phyloP scores from a whole-genome alignment of 2,888 invertebrate species.

The Scrobipalpa atriplicella region DNA sequence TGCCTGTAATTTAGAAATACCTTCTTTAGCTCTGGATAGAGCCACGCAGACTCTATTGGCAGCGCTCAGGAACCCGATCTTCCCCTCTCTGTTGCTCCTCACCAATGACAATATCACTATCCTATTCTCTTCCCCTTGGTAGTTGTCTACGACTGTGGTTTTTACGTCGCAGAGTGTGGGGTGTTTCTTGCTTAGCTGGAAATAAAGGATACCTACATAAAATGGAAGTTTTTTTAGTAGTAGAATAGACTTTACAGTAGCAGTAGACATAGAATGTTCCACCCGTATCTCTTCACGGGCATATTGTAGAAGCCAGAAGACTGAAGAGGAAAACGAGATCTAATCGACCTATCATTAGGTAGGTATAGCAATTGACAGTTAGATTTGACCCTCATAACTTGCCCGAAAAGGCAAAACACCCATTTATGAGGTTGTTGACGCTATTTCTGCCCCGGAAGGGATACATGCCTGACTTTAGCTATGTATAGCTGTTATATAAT shows the following conservation, averaged over 20 bases:
- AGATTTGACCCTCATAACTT: too few species aligned
- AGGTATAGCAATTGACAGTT: too few species aligned
- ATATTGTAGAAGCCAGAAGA: too few species aligned
- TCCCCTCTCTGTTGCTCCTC: conserved; percentile 86
- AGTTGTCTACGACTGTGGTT: conserved; percentile 89
- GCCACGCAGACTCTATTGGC: conserved; percentile 90
- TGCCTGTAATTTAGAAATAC: conserved; percentile 42
- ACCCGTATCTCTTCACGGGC: too few species aligned
- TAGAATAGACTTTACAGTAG: too few species aligned
- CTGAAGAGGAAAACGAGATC: too few species aligned
- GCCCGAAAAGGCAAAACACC: too few species aligned
- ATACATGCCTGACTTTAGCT: neutral
- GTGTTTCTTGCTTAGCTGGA: conserved; percentile 62
- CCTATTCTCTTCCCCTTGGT: conserved; percentile 91
- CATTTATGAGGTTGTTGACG: too few species aligned
- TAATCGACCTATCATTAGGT: too few species aligned
- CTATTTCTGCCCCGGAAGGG: too few species aligned
- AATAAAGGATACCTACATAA: neutral
- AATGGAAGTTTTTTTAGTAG: too few species aligned
- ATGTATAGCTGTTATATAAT: too few species aligned
- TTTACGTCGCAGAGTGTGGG: conserved; percentile 73
- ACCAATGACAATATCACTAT: conserved; percentile 91
- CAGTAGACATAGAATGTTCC: neutral
- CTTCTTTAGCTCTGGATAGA: conserved; percentile 86
- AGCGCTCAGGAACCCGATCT: conserved; percentile 87